Evolutionary conservation across 2,113 vertebrate genomes (phyloP), one percentile per base, ranked within the genome.

Genomic region (Megaleporinus macrocephalus): DNA sequence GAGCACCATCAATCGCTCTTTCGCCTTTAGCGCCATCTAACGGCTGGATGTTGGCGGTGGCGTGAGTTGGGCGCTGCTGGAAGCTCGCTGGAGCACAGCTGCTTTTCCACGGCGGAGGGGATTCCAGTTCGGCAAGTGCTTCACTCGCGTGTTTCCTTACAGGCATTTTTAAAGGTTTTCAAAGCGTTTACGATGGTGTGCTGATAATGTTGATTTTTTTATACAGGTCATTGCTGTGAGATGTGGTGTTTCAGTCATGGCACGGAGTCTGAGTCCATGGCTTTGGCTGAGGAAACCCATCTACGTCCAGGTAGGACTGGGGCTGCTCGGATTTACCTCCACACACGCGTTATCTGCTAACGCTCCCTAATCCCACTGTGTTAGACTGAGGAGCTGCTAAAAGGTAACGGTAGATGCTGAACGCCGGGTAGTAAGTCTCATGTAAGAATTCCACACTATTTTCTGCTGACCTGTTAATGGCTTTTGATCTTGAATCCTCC

Each of bases 211-310:
- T 63, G 9, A 11, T 6, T 47, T 16, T 41, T 24, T 27, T 79
- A n/a, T 73, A 49, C 79, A 81, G 92, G 91, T 86, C 83, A 86
- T 82, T 80, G 87, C 70, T 88, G 95, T 95, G 95, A 93, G 88
- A 97, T 97, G 96, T 93, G 92, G 90, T 80, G 92, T 93, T 88
- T 87, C 55, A 92, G 90, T 93, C 93, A 97, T 97, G 96, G 96
- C 96, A 87, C 95, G 93, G 92, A 92, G 90, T 91, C 90, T 95
- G 92, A 94, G 95, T 92, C 91, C 95, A 88, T 95, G 94, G 93
- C 91, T 94, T 92, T 90, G 95, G 93, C 92, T 96, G 53, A 95
- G 93, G 87, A 96, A 95, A 86, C 93, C 93, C 88, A 91, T 89
- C 83, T 92, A 92, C 90, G 88, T 94, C 85, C 96, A 97, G 96